phyloP scores from a whole-genome alignment of 1,140 invertebrate genomes.

The Leptopilina boulardi region DNA sequence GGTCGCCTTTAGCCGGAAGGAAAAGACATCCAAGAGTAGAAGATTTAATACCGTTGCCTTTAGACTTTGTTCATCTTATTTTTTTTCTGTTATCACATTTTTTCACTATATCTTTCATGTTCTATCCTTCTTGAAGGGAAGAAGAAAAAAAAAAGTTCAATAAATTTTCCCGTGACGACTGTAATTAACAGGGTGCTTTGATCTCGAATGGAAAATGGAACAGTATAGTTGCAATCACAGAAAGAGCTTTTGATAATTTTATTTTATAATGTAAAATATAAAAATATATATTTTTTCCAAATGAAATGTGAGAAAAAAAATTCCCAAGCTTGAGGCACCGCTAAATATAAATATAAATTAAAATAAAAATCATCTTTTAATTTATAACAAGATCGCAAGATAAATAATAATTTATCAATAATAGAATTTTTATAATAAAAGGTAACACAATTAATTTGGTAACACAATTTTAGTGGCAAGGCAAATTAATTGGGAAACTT shows the following conservation, averaged over 20 bases:
- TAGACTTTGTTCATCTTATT: slow-evolving; percentile 1
- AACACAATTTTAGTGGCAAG: too few species aligned
- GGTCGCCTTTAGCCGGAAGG: not conserved
- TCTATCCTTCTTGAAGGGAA: not conserved
- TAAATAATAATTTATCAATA: too few species aligned
- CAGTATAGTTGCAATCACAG: not conserved
- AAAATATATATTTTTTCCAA: too few species aligned
- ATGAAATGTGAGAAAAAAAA: too few species aligned
- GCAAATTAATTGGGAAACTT: too few species aligned
- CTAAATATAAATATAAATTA: too few species aligned
- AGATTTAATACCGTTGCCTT: slow-evolving; percentile 10
- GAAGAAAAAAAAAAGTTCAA: not conserved
- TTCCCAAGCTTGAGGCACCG: too few species aligned
- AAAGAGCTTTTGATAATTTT: not conserved
- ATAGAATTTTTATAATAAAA: too few species aligned
- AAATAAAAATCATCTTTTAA: too few species aligned
- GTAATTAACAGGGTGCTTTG: slow-evolving; percentile 18
- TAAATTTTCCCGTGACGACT: not conserved
- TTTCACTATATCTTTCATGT: not conserved
- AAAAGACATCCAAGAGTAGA: slow-evolving; percentile 8
- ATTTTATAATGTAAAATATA: too few species aligned
- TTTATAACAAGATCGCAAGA: too few species aligned
- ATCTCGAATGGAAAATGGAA: not conserved
- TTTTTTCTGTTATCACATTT: not conserved
- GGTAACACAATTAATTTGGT: too few species aligned